A percentile compares a stretch with the other conserved stretches of the same genome.
phyloP scores from a whole-genome alignment of 2,888 invertebrate genomes.

The Parnassius apollo region DNA sequence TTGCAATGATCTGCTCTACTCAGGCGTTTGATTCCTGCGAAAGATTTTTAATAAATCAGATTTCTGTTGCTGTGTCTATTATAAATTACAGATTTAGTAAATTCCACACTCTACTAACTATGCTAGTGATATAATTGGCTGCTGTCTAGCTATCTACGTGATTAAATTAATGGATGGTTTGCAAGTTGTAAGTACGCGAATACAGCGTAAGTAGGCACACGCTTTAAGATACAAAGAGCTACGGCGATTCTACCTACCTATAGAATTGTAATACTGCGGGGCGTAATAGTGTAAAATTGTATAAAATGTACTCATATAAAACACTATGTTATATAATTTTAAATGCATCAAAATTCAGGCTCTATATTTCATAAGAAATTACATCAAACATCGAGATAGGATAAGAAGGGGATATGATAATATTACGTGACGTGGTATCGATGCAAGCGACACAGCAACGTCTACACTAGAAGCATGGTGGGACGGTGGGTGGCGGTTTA shows the following conservation, averaged over 20 bases:
- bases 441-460: slow-evolving; percentile 71
- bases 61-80: slow-evolving; percentile 51
- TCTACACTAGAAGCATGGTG: slow-evolving; percentile 73
- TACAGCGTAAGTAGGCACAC: slow-evolving; percentile 41
- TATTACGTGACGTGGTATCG: slow-evolving; percentile 45
- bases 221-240: slow-evolving; percentile 46
- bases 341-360: slow-evolving; percentile 78
- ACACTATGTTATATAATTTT: slow-evolving; percentile 63
- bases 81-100: slow-evolving; percentile 42
- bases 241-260: slow-evolving; percentile 50
- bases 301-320: slow-evolving; percentile 74
- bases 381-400: slow-evolving; percentile 61
- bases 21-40: slow-evolving; percentile 93
- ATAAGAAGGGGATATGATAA: slow-evolving; percentile 40
- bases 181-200: slow-evolving; percentile 42
- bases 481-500: slow-evolving; percentile 62
- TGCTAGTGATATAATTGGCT: slow-evolving; percentile 58
- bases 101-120: slow-evolving; percentile 58
- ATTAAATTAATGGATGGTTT: slow-evolving; percentile 52
- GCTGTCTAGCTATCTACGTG: slow-evolving; percentile 62
- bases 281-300: slow-evolving; percentile 62
- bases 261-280: slow-evolving; percentile 67
- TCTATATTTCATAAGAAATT: slow-evolving; percentile 71
- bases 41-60: slow-evolving; percentile 72
- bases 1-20: slow-evolving; percentile 93